Evolutionary conservation across 2,797 vertebrate genomes (phyloP), one percentile per base, ranked within the genome.

Genomic region (Periophthalmus magnuspinnatus): DNA sequence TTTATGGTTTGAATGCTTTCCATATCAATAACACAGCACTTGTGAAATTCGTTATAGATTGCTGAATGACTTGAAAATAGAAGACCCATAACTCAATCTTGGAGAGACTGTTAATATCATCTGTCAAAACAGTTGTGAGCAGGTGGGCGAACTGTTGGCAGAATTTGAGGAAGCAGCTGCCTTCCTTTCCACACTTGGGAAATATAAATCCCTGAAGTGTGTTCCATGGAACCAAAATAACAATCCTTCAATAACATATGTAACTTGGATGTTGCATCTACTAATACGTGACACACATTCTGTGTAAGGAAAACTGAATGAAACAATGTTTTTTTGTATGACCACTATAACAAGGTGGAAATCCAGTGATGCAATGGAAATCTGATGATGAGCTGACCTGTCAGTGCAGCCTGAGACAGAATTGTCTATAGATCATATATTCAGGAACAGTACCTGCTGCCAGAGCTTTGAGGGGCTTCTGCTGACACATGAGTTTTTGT

Each of bases 401-500:
- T 77, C 66, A 69, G 78, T 67, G 16, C 22, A 77, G 76, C 60
- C 19, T 16, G 19, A 56, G 48, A 58, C 52, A 59, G 57, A 79
- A 84, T 64, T 68, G 50, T 63, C 66, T 75, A 33, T 58, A 58
- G 24, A 32, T 58, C 52, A 70, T 81, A 72, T 79, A 83, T 80
- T 82, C 82, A 78, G 66, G 74, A 73, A 76, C 63, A 68, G 68
- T 36, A 16, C 63, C 68, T 45, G 8, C 77, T 81, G 80, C 80
- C 84, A 75, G 62, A 47, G 71, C 41, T 78, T 70, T 63, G 67
- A 81, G 50, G 21, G 22, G 10, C 52, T 41, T 10, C 21, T 47
- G 67, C 68, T 79, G 84, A 81, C 71, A 78, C 47, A 24, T 58
- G 38, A n/a, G 16, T 52, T 62, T 72, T 67, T 60, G 59, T 38